A percentile compares a stretch with the other conserved stretches of the same genome.
phyloP scores from a whole-genome alignment of 2,888 invertebrate species.

The Endotricha flammealis region DNA sequence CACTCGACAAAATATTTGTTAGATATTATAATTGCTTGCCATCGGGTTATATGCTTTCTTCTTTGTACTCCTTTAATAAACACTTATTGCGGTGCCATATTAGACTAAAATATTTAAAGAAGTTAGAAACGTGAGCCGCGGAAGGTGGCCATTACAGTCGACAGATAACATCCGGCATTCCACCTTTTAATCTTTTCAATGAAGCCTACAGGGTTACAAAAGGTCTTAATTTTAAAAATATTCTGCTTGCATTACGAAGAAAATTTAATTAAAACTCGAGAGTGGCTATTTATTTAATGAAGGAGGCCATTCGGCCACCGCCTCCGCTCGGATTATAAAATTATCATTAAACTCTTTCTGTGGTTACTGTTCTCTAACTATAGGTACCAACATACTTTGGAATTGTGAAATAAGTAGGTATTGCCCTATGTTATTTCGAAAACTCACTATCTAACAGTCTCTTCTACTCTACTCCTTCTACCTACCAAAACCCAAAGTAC shows the following conservation, averaged over 20 bases:
- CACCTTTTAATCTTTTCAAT: slow-evolving; percentile 24
- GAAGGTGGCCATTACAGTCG: slow-evolving; percentile 7
- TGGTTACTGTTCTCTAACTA: no score
- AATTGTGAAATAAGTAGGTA: no score
- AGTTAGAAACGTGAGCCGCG: neutral
- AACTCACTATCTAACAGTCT: no score
- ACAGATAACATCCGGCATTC: slow-evolving; percentile 14
- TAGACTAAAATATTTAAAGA: neutral
- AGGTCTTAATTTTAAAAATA: slow-evolving; percentile 37
- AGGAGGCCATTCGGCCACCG: slow-evolving; percentile 29
- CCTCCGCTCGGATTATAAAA: slow-evolving; percentile 32
- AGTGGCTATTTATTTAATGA: slow-evolving; percentile 49
- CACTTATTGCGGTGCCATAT: neutral
- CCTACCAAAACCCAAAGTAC: no score
- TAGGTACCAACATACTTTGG: no score
- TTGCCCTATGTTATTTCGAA: no score
- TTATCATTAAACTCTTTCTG: slow-evolving; percentile 37
- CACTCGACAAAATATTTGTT: no score
- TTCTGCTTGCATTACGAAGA: slow-evolving; percentile 35
- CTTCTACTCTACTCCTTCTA: no score
- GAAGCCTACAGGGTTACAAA: slow-evolving; percentile 25
- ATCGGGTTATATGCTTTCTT: no score
- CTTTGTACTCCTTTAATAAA: no score
- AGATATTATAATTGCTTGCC: no score
- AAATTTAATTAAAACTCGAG: slow-evolving; percentile 55